Base-by-base conservation (phyloP, 2,797 vertebrate species). In the Setipinna tenuifilis region DNA sequence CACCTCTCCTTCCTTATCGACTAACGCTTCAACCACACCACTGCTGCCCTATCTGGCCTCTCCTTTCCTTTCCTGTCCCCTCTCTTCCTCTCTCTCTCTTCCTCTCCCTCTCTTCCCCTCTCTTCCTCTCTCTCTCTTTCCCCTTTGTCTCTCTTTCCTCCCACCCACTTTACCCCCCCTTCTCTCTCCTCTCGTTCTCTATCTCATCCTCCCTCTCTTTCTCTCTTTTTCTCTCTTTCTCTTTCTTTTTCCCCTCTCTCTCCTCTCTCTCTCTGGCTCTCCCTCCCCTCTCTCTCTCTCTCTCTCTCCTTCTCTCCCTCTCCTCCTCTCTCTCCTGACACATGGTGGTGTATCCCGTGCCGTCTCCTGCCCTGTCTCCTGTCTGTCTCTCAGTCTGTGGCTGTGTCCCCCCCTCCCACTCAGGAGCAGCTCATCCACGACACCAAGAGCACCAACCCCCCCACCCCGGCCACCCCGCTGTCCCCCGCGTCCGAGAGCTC, bases 341-440 rank as follows among this genome's bases (percentile, higher is more conserved):
- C 7, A 9, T 54, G 50, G 14, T 54, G 50, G 50, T 54, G 50
- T 54, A 54, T 54, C 2, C 50, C 9, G 9, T n/a, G n/a, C n/a
- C n/a, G n/a, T n/a, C n/a, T 54, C 50, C 14, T 54, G n/a, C 50
- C 50, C 50, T 54, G 50, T 54, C 2, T 9, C 50, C 50, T 54
- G 50, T 48, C 46, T 48, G 4, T 54, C 50, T 54, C 94, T 93
- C 94, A 94, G 94, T 94, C 93, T 95, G 88, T 94, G 92, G 91
- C 94, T 95, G 92, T 95, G 57, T 93, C 93, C 93, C 88, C 91
- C 87, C 89, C 90, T 88, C 89, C 85, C 35, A 41, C 2, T 82
- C 95, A 99, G 98, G 97, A 98, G 89, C 98, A 99, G 93, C 97
- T 99, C 89, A 99, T 99, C 93, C 97, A 97, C 0, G 98, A 99